These are phyloP conservation scores for Ametastegia equiseti DNA, from an alignment of 2,888 invertebrate species.

Conservation along the genomic window DNA sequence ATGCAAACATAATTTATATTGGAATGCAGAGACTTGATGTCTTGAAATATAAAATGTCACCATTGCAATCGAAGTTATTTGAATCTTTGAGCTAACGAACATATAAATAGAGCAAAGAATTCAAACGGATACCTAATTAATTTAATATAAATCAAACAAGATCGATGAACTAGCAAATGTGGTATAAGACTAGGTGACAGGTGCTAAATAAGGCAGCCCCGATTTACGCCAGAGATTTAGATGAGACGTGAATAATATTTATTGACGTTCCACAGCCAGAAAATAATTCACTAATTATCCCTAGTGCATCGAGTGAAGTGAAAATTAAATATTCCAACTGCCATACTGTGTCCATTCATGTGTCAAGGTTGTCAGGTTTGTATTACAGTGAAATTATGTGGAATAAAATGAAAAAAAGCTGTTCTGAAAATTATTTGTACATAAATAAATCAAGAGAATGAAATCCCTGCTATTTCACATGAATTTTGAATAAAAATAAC, in stretches of 20 bases:
- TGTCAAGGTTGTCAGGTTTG: neutral
- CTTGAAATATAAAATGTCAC: neutral
- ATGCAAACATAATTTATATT: too few relatives aligned
- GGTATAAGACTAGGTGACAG: neutral
- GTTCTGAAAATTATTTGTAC: neutral
- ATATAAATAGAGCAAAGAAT: neutral
- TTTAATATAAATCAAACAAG: neutral
- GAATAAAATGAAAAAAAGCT: neutral
- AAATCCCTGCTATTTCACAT: neutral
- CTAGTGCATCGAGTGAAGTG: neutral
- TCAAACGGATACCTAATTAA: neutral
- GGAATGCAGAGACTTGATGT: too few relatives aligned
- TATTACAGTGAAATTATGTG: neutral
- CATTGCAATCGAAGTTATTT: neutral
- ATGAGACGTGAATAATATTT: neutral
- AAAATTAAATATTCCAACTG: neutral
- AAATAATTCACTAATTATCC: neutral
- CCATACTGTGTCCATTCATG: neutral
- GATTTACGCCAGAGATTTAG: neutral
- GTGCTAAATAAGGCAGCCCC: neutral
- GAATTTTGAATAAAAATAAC: constrained; percentile 12
- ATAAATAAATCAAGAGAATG: neutral
- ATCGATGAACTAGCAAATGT: neutral
- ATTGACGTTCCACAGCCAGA: neutral
- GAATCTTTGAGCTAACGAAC: neutral